Evolutionary conservation across 1,140 invertebrate genomes (phyloP).

Genomic region (Lucilia cuprina): DNA sequence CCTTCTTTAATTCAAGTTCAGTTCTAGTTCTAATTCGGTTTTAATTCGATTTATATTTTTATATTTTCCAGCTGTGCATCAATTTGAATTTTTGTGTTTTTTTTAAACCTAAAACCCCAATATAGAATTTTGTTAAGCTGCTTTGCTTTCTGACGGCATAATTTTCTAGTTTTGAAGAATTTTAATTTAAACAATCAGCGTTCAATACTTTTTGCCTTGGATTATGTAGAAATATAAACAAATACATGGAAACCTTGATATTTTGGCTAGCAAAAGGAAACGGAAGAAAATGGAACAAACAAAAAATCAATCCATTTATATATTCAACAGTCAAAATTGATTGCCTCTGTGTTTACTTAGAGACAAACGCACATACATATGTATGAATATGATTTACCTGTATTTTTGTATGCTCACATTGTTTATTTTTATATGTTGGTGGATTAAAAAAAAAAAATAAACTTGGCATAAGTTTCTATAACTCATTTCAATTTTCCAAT

Average conservation of each 20-base stretch:
- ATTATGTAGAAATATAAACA: conserved; percentile 10
- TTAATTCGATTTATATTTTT: no score
- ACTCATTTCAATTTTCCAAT: background rate
- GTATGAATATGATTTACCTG: background rate
- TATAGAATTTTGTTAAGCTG: background rate
- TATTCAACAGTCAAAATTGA: background rate
- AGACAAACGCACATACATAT: no score
- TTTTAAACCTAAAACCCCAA: background rate
- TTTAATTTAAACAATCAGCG: conserved; percentile 12
- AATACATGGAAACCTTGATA: background rate
- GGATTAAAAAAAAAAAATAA: no score
- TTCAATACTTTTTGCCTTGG: background rate
- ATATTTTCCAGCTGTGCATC: no score
- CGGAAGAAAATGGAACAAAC: background rate
- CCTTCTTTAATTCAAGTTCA: no score
- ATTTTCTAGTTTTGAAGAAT: background rate
- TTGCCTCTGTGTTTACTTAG: background rate
- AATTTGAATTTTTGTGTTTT: background rate
- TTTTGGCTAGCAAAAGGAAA: background rate
- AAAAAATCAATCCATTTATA: conserved; percentile 2
- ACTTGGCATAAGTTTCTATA: background rate
- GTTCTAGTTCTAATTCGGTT: no score
- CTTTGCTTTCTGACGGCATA: background rate
- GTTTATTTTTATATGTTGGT: no score
- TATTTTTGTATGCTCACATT: no score